phyloP scores from a whole-genome alignment of 2,797 vertebrate species.

The Miichthys miiuy region DNA sequence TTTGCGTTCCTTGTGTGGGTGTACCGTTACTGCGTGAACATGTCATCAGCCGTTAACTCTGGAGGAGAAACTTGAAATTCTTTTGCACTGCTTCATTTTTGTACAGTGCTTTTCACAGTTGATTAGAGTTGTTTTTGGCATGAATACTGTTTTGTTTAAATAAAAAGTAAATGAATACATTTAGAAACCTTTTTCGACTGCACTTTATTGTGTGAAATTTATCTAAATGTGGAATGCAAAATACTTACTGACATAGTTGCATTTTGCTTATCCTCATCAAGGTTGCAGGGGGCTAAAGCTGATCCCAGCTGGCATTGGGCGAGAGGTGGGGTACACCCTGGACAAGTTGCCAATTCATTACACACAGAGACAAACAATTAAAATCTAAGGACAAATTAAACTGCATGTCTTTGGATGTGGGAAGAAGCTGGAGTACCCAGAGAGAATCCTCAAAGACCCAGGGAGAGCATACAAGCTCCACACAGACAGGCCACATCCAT shows the following conservation, averaged over 20 bases:
- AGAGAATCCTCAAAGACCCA: no score
- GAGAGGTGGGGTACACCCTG: no score
- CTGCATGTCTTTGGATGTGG: no score
- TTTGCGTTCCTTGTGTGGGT: constrained; percentile 14
- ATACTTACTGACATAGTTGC: background rate
- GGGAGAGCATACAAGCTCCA: no score
- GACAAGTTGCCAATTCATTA: no score
- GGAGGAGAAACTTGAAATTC: background rate
- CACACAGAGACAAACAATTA: no score
- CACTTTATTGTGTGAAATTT: background rate
- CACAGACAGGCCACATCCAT: no score
- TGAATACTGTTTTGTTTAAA: background rate
- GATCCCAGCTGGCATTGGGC: no score
- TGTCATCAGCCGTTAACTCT: background rate
- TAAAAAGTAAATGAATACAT: background rate
- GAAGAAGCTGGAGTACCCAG: no score
- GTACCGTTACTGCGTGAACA: constrained; percentile 21
- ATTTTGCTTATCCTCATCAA: background rate
- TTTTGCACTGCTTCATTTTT: background rate
- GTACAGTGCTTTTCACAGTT: no score
- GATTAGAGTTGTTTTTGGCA: background rate
- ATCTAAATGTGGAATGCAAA: background rate
- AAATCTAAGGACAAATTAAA: no score
- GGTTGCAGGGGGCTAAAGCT: no score
- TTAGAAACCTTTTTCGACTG: background rate